A percentile compares a stretch with the other conserved stretches of the same genome.
These are phyloP conservation scores for Rhagonycha fulva DNA, from an alignment of 2,888 invertebrate species.

Conservation along the genomic window DNA sequence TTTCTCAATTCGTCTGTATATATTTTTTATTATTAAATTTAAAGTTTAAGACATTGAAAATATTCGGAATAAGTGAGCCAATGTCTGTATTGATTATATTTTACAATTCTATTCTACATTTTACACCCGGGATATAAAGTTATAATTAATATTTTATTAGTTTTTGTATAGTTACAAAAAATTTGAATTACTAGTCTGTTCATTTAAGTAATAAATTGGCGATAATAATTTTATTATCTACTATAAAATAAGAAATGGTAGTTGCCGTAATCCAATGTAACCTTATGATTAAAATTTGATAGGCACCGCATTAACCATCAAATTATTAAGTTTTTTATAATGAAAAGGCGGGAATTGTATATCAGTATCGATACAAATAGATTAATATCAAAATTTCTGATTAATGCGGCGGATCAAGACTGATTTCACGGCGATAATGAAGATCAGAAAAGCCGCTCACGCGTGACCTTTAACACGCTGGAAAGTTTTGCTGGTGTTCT, in stretches of 20 bases:
- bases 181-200: background rate
- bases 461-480: constrained; percentile 24
- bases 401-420: constrained; percentile 30
- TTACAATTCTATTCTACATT: background rate
- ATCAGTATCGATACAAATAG: constrained; percentile 31
- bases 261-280: constrained; percentile 2
- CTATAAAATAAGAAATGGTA: background rate
- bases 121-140: background rate
- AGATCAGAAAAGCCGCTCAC: constrained; percentile 29
- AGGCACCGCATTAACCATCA: constrained; percentile 15
- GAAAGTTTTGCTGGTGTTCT: constrained; percentile 17
- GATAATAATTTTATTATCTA: background rate
- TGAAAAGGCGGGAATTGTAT: constrained; percentile 27
- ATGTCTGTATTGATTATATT: background rate
- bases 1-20: no score
- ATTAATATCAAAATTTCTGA: constrained; percentile 26
- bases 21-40: no score
- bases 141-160: background rate
- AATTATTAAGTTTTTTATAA: constrained; percentile 21
- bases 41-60: no score
- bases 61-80: no score
- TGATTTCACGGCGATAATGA: constrained; percentile 31
- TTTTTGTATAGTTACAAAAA: background rate
- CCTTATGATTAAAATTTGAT: constrained; percentile 27
- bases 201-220: background rate